Base-by-base conservation (phyloP, 2,888 invertebrate species). In the Acronicta psi region DNA sequence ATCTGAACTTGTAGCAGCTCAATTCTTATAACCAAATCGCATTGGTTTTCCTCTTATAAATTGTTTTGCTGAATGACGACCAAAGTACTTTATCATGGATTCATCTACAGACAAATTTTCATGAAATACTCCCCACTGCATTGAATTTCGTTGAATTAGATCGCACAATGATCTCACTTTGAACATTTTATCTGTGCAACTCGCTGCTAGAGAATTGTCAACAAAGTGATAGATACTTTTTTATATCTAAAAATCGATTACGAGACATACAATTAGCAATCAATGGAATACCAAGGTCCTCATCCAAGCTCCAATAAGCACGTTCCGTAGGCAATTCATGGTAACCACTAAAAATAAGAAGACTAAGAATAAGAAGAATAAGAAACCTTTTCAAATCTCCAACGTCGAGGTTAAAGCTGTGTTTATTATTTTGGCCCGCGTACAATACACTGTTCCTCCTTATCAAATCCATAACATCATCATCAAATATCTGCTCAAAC, bases 11-110 rank as follows among this genome's bases (percentile, higher is more conserved):
- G 31, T 16, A 8, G 31, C 29, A 7, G 16, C 31, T 31, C 44
- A 44, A 9, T 31, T 31, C 5, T 25, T 23, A n/a, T 44, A 44
- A 5, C 44, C 44, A 31, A 44, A 44, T 3, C 44, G 29, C 11
- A 44, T 16, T 5, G 44, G 44, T 31, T 44, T 44, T 9, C 44
- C 44, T 23, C 23, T 29, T 6, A 44, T 44, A 25, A 44, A 44
- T 14, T 44, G 44, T 16, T 44, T 44, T 9, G 31, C 29, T 5
- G 44, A 16, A 44, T 44, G 44, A 14, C 17, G 31, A 10, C 44
- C 44, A 16, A 31, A 57, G 20, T 42, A 47, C 18, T 47, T 47
- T 42, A 55, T 34, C 55, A 55, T 55, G 2, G 55, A 47, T 25
- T 55, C 55, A 42, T 55, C 55, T 4, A 55, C 16, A 8, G 55